Evolutionary conservation across 2,888 invertebrate genomes (phyloP).

Genomic region (Volucella inanis): DNA sequence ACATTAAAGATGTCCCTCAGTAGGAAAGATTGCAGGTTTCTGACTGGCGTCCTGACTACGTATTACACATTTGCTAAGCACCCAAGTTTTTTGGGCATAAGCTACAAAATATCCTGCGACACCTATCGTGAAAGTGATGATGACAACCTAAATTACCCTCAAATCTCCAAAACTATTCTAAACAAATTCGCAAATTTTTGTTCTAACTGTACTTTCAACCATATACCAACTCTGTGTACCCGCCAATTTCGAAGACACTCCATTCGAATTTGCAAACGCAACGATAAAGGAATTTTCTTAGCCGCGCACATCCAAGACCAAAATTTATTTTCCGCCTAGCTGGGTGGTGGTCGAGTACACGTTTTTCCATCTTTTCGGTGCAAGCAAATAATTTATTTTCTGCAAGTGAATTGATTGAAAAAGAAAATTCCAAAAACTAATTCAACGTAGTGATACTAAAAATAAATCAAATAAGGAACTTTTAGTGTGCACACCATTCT

Average conservation of each 20-base stretch:
- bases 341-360: slow-evolving; percentile 67
- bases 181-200: background rate
- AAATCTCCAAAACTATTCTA: background rate
- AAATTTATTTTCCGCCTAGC: slow-evolving; percentile 69
- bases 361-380: slow-evolving; percentile 45
- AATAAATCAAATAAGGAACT: slow-evolving; percentile 29
- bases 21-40: too few species aligned
- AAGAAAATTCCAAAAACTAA: background rate
- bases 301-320: slow-evolving; percentile 35
- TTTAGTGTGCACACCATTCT: slow-evolving; percentile 57
- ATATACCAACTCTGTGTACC: slow-evolving; percentile 23
- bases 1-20: too few species aligned
- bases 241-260: slow-evolving; percentile 47
- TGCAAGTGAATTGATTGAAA: slow-evolving; percentile 33
- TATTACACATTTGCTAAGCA: too few species aligned
- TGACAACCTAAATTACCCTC: too few species aligned
- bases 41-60: too few species aligned
- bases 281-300: slow-evolving; percentile 17
- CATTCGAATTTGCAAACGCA: slow-evolving; percentile 66
- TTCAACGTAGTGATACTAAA: slow-evolving; percentile 33
- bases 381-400: slow-evolving; percentile 26
- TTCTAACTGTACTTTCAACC: slow-evolving; percentile 6
- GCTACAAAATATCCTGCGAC: too few species aligned
- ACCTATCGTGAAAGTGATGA: too few species aligned
- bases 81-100: too few species aligned